Conservation (phyloP, 2,888 invertebrate genomes). For the Cyclophora albipunctata region DNA sequence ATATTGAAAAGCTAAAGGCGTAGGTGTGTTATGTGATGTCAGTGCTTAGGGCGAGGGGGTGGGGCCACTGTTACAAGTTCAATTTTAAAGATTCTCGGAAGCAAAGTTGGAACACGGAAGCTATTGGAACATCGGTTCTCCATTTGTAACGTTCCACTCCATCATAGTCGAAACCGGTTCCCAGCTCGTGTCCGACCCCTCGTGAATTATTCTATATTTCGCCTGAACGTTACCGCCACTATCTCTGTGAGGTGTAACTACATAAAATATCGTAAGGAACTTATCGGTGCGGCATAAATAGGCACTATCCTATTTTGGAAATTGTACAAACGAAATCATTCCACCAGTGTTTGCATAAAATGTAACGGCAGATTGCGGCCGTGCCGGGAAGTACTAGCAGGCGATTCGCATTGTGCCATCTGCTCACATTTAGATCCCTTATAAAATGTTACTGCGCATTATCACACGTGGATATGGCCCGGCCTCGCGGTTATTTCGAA, state of each 20-base stretch:
- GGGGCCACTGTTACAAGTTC: slow-evolving; percentile 15
- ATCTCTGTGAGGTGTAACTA: background rate
- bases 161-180: slow-evolving; percentile 8
- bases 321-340: slow-evolving; percentile 57
- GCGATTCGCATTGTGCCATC: slow-evolving; percentile 68
- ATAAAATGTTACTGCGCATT: slow-evolving; percentile 73
- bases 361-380: slow-evolving; percentile 69
- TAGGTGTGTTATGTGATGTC: background rate
- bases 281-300: background rate
- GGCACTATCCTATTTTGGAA: slow-evolving; percentile 33
- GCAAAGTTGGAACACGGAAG: slow-evolving; percentile 7
- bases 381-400: slow-evolving; percentile 53
- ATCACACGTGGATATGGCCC: slow-evolving; percentile 65
- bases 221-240: background rate
- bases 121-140: slow-evolving; percentile 6
- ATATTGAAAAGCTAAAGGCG: slow-evolving; percentile 11
- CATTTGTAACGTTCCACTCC: slow-evolving; percentile 9
- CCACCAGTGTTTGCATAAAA: slow-evolving; percentile 65
- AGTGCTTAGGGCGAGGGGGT: slow-evolving; percentile 7
- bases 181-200: no score
- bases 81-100: slow-evolving; percentile 15
- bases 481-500: slow-evolving; percentile 61
- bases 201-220: slow-evolving; percentile 6
- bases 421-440: slow-evolving; percentile 72
- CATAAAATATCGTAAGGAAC: background rate